A percentile compares a stretch with the other conserved stretches of the same genome.
Conservation (phyloP, 2,888 invertebrate genomes). For the Coelopa pilipes region DNA sequence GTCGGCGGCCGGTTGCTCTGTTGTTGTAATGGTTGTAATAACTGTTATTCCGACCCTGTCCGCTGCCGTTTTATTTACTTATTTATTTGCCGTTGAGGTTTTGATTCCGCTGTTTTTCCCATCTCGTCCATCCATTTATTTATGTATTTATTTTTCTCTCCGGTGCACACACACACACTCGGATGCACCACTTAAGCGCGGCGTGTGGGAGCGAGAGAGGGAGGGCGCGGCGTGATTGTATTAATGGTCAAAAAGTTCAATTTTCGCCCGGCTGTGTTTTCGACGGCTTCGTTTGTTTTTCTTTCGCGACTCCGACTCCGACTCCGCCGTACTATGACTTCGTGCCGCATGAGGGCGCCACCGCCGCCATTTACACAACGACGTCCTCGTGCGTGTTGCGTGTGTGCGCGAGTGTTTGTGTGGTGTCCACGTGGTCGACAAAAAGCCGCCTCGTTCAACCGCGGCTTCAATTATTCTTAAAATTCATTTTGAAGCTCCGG, state of each 20-base stretch:
- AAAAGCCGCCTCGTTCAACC: too few relatives aligned
- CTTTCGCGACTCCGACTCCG: neutral
- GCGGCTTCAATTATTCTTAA: too few relatives aligned
- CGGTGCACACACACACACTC: neutral
- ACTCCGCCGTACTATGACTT: too few relatives aligned
- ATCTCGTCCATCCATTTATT: neutral
- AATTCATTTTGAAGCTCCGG: too few relatives aligned
- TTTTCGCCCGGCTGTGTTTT: neutral
- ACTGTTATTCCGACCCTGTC: conserved; percentile 7
- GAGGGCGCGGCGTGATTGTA: neutral
- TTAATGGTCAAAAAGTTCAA: neutral
- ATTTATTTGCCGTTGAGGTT: conserved; percentile 21
- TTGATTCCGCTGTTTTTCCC: neutral
- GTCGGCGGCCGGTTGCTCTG: neutral
- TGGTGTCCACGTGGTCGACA: too few relatives aligned
- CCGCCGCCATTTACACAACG: neutral
- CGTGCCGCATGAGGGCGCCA: too few relatives aligned
- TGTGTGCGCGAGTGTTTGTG: too few relatives aligned
- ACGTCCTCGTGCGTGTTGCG: neutral
- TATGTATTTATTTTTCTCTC: conserved; percentile 18
- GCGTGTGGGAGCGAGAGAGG: neutral
- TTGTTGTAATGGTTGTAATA: conserved; percentile 11
- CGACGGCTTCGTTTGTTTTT: neutral
- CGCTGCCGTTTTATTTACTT: conserved; percentile 20
- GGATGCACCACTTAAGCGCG: neutral